phyloP scores from a whole-genome alignment of 92 coral and sea anemone genomes.

The Isaurus tuberculatus region DNA sequence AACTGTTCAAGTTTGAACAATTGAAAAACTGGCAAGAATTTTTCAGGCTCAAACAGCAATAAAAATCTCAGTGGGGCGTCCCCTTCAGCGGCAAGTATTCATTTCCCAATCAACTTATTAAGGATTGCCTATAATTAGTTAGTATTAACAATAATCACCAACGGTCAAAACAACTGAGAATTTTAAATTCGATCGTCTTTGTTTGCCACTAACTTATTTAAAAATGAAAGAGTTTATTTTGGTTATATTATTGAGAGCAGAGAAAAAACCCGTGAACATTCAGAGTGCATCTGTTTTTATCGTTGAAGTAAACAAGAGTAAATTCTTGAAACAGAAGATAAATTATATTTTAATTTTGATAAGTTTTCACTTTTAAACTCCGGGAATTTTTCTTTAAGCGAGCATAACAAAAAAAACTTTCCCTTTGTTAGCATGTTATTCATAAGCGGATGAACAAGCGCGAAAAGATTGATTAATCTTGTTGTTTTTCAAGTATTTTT shows the following conservation, averaged over 20 bases:
- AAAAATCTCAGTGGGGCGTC: constrained; percentile 65
- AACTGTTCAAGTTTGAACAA: constrained; percentile 14
- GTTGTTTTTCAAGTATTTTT: constrained; percentile 37
- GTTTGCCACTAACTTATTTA: constrained; percentile 37
- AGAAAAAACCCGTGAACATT: constrained; percentile 14
- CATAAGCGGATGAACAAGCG: constrained; percentile 18
- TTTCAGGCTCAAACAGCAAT: constrained; percentile 53
- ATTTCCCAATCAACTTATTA: constrained; percentile 59
- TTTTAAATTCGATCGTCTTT: constrained; percentile 29
- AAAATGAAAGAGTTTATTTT: constrained; percentile 44
- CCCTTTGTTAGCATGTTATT: constrained; percentile 16
- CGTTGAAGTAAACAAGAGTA: constrained; percentile 7
- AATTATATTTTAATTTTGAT: not conserved
- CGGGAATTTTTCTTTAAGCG: not conserved
- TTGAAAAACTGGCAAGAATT: constrained; percentile 41
- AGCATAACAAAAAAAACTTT: not conserved
- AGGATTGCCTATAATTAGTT: constrained; percentile 59
- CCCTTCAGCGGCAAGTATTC: constrained; percentile 37
- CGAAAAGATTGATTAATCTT: constrained; percentile 28
- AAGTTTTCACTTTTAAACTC: not conserved
- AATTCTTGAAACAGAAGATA: not conserved
- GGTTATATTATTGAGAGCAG: constrained; percentile 8
- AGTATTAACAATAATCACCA: constrained; percentile 54
- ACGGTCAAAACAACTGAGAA: constrained; percentile 55
- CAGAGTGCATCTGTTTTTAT: constrained; percentile 17